Evolutionary conservation across 2,888 invertebrate species (phyloP), one percentile per base, ranked within the genome.

Genomic region (Dorcus hopei): DNA sequence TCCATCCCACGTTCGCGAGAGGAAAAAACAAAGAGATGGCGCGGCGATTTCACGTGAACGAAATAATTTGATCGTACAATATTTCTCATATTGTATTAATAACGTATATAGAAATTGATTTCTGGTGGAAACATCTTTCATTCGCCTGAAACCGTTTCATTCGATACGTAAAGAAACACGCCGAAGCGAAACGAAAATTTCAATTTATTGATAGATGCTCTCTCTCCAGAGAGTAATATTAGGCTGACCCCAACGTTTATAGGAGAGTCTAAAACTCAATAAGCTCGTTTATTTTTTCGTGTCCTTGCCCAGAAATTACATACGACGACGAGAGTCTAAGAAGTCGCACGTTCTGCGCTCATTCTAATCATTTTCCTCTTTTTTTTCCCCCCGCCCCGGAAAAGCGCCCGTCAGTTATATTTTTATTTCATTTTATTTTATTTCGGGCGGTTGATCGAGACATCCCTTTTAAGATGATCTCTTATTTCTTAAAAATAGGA

Each of bases 151-250:
- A 33, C 7, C 26, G 26, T 33, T 33, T 33, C 26, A 33, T 33
- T 33, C 26, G 26, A 33, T 33, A 33, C 26, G 26, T 7, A 7
- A 33, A 19, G 19, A 19, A 19, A 19, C 19, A 19, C 19, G 19
- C 2, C 19, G 19, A 33, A 33, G 26, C 26, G 55, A 61, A 56
- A 48, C 52, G 42, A 59, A 61, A 62, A 61, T 64, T 64, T 64
- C 64, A 62, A 64, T 64, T 64, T 64, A 59, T 59, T 59, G 61
- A 64, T 54, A 59, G 56, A 50, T 58, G 54, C 57, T 58, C 56
- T 58, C 60, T 49, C 59, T 52, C 52, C n/a, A 40, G 65, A 55
- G 65, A 59, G 62, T 56, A 57, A 61, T 64, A 59, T 55, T 51
- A 48, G 52, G 59, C 57, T 59, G 61, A 62, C 64, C 64, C 61